phyloP scores from a whole-genome alignment of 2,797 vertebrate species.

The Ctenochaetus hawaiiensis region DNA sequence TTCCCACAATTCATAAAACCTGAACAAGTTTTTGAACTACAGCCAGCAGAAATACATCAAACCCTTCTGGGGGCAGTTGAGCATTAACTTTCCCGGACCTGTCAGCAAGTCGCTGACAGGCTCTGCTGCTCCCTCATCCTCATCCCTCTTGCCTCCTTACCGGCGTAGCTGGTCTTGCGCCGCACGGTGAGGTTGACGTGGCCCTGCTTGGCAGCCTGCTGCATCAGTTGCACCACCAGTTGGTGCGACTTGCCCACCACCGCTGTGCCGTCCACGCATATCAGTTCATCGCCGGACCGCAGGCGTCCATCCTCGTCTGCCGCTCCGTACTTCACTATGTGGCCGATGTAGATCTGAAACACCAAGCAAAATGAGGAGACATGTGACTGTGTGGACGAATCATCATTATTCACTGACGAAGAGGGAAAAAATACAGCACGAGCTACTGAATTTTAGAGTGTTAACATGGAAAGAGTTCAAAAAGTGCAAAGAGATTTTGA shows the following conservation, averaged over 20 bases:
- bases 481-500: too few relatives aligned
- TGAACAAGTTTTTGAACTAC: neutral
- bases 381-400: neutral
- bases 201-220: conserved; percentile 98
- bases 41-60: conserved; percentile 2
- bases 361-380: neutral
- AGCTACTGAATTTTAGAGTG: neutral
- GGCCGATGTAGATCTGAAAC: conserved; percentile 96
- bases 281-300: conserved; percentile 96
- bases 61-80: neutral
- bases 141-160: conserved; percentile 87
- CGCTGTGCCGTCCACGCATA: conserved; percentile 97
- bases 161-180: conserved; percentile 88
- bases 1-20: neutral
- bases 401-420: neutral
- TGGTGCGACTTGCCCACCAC: conserved; percentile 99
- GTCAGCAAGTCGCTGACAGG: neutral
- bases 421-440: too few relatives aligned
- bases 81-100: neutral
- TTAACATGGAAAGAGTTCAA: neutral
- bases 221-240: conserved; percentile 99
- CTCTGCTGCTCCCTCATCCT: neutral
- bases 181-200: conserved; percentile 97
- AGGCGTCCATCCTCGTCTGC: conserved; percentile 97
- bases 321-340: conserved; percentile 97